Evolutionary conservation across 2,113 vertebrate species (phyloP), one percentile per base, ranked within the genome.

Genomic region (Numida meleagris): DNA sequence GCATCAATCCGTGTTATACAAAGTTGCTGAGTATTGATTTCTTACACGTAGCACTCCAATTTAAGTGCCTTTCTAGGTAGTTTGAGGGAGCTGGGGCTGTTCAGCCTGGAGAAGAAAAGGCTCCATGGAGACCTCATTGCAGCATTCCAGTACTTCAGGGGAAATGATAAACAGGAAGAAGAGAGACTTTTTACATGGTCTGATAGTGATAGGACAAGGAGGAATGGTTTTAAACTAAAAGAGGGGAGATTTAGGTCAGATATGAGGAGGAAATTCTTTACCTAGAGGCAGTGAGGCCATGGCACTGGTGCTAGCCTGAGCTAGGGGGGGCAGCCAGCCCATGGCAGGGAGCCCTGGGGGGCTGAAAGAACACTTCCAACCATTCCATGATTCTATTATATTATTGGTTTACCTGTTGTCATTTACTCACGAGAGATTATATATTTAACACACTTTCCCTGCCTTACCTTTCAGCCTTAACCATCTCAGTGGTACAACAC

Each of bases 21-120:
- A 53, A 42, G 42, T 6, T 84, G 17, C 59, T 13, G 8, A 80
- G n/a, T 3, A 24, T 31, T 6, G 3, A 7, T 33, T 31, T 53
- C 61, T 53, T 43, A 25, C 31, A 43, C 14, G 2, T 5, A 3
- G 3, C 11, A 13, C 8, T 42, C 27, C 48, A 2, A 0, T 58
- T 90, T 36, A 83, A n/a, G 36, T 46, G 46, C 40, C 27, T 71
- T 57, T n/a, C 46, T 18, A 66, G 45, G 29, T 31, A 55, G 29
- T 55, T 31, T 31, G 27, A 55, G 53, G 14, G 53, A 55, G 16
- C 53, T 31, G 29, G 53, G 27, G 27, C 9, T 18, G 16, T 31
- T 55, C 53, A 55, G 53, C 53, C 17, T 55, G 53, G 29, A 55
- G 53, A 46, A 46, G 45, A 46, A 16, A 31, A 31, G 53, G 53